These are phyloP conservation scores for Andrena trimmerana DNA, from an alignment of 2,888 invertebrate genomes.

Conservation along the genomic window DNA sequence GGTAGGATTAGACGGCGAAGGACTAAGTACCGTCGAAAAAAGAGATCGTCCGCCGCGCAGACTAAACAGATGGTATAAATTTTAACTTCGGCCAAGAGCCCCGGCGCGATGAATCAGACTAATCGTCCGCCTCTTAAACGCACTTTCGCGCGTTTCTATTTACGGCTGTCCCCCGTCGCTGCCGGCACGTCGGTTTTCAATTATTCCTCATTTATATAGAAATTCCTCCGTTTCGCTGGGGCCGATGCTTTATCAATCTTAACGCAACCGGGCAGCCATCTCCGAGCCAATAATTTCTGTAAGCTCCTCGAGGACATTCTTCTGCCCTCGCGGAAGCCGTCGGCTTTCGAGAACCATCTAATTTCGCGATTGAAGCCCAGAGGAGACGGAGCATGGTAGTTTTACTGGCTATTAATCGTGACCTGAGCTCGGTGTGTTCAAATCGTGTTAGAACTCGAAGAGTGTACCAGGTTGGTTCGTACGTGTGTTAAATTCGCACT, in stretches of 20 bases:
- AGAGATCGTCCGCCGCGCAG: slow-evolving; percentile 56
- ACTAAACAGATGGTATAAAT: slow-evolving; percentile 74
- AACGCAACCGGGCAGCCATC: background rate
- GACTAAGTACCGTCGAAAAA: slow-evolving; percentile 45
- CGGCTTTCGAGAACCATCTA: background rate
- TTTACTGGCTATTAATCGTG: background rate
- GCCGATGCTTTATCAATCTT: slow-evolving; percentile 18
- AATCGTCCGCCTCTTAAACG: slow-evolving; percentile 64
- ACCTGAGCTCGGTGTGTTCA: background rate
- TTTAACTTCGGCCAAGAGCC: slow-evolving; percentile 60
- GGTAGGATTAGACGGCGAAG: slow-evolving; percentile 57
- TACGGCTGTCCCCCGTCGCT: slow-evolving; percentile 38
- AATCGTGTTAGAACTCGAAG: background rate
- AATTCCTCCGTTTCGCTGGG: slow-evolving; percentile 32
- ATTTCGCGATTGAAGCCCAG: background rate
- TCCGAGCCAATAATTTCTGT: slow-evolving; percentile 3
- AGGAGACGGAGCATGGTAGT: background rate
- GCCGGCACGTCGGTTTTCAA: slow-evolving; percentile 38
- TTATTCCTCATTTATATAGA: slow-evolving; percentile 52
- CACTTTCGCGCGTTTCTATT: slow-evolving; percentile 61
- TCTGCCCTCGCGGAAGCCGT: background rate
- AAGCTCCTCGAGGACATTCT: background rate
- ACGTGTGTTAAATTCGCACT: too few relatives aligned
- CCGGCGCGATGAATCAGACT: slow-evolving; percentile 68
- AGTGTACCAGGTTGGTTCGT: background rate